Base-by-base conservation (phyloP, 2,888 invertebrate genomes). In the Meandrusa payeni region DNA sequence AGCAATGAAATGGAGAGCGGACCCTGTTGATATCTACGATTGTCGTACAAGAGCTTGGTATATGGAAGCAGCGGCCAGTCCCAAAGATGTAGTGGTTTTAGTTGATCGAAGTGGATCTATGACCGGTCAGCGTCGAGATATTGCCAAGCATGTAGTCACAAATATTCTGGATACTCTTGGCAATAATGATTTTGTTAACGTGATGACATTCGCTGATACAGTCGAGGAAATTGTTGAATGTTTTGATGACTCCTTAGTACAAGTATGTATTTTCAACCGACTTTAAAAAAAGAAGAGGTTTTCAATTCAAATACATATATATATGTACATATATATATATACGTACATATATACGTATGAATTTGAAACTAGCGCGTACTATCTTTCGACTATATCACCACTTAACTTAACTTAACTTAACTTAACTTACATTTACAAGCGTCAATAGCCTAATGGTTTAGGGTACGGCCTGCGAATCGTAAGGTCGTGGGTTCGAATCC, bases 161-260 rank as follows among this genome's bases (percentile, higher is more conserved):
- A 95, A 94, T 61, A 97, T 99, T 54, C 89, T 99, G 54, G 97
- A 98, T 64, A 99, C 99, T 0, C 91, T 99, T 24, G 97, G 97
- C 34, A 97, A 98, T 77, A 97, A 99, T 79, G 99, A 99, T 80
- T 99, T 96, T 86, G 98, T 99, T 59, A 98, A 98, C 75, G 95
- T 99, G 54, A 94, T 96, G 83, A 94, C 94, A 69, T 99, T 98
- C 88, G 94, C 95, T 55, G 92, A 94, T 61, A 91, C 91, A 28
- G 93, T 94, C 0, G 93, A 94, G 56, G 91, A 93, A 64, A 91
- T 95, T 27, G 96, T 97, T 50, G 92, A 93, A 11, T 99, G 98
- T 79, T 97, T 97, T 81, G 93, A 94, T 63, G 93, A 95, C 63
- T 93, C 93, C 36, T 89, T 98, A 45, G 95, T 98, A 40, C 98